A percentile compares a stretch with the other conserved stretches of the same genome.
Evolutionary conservation across 2,797 vertebrate genomes (phyloP).

Genomic region (Luscinia luscinia): DNA sequence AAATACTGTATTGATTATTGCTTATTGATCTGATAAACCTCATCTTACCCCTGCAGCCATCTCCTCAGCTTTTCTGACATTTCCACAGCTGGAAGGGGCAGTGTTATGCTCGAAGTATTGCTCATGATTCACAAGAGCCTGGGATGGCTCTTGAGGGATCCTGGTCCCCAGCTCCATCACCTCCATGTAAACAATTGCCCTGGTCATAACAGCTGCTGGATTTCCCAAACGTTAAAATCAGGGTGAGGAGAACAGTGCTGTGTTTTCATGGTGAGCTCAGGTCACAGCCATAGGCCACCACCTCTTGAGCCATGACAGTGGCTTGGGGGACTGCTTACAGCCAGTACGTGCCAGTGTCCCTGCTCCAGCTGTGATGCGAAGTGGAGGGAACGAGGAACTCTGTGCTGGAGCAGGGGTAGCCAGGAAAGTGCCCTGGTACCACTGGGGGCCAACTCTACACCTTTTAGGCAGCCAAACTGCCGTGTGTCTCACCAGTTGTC

Average conservation of each 20-base stretch:
- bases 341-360: accelerated
- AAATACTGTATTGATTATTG: neutral
- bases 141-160: neutral
- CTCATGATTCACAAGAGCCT: neutral
- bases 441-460: neutral
- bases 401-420: neutral
- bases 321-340: neutral
- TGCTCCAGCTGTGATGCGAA: neutral
- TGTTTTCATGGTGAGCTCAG: neutral
- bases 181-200: neutral
- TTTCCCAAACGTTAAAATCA: neutral
- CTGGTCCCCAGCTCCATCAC: neutral
- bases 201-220: neutral
- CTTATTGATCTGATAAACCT: neutral
- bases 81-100: neutral
- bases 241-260: neutral
- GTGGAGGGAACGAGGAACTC: neutral
- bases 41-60: accelerated
- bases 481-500: accelerated
- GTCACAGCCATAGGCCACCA: neutral
- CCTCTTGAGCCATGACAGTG: neutral
- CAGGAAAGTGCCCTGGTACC: accelerated
- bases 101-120: neutral
- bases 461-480: neutral
- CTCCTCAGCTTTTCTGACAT: neutral